Conservation (phyloP, 2,113 vertebrate species). For the Neomonachus schauinslandi region DNA sequence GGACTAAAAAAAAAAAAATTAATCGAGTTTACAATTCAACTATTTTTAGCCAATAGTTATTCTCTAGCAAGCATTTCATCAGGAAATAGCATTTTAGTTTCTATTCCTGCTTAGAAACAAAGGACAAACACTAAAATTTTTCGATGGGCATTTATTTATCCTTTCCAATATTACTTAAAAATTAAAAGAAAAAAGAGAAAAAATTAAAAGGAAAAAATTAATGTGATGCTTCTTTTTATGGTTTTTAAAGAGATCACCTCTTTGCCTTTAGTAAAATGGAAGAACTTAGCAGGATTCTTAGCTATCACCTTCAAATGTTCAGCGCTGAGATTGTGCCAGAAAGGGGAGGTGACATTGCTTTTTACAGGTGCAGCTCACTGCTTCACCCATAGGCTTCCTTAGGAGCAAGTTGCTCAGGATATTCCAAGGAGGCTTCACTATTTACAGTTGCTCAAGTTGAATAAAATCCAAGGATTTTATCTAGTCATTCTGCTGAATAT, state of each 20-base stretch:
- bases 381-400: neutral
- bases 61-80: conserved; percentile 61
- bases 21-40: conserved; percentile 65
- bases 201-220: conserved; percentile 21
- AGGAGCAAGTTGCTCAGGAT: neutral
- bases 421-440: neutral
- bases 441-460: neutral
- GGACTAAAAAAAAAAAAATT: conserved; percentile 47
- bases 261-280: neutral
- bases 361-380: neutral
- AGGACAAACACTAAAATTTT: neutral
- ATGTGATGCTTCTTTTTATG: neutral
- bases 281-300: conserved; percentile 17
- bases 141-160: neutral
- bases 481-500: conserved; percentile 27
- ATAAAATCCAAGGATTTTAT: neutral
- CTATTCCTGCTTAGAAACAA: conserved; percentile 47
- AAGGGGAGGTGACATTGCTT: neutral
- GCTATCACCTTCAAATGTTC: neutral
- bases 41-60: conserved; percentile 67
- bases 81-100: conserved; percentile 31
- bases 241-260: neutral
- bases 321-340: neutral
- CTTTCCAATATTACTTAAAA: conserved; percentile 43
- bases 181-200: conserved; percentile 8